A percentile compares a stretch with the other conserved stretches of the same genome.
These are phyloP conservation scores for Todiramphus chloris DNA, from an alignment of 2,113 vertebrate genomes.

Conservation along the genomic window DNA sequence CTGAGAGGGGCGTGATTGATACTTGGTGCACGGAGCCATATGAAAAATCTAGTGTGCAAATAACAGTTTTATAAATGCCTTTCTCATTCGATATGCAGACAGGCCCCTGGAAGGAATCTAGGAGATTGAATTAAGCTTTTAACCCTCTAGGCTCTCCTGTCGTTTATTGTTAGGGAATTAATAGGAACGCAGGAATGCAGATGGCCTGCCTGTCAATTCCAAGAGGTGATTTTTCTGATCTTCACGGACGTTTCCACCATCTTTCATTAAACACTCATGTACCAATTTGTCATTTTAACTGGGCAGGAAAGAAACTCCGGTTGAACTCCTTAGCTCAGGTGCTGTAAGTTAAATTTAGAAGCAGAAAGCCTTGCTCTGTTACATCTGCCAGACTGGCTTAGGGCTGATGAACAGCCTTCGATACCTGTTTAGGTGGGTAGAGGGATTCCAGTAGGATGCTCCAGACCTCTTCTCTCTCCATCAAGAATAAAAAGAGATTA, in stretches of 20 bases:
- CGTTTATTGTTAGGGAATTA: conserved; percentile 81
- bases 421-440: neutral
- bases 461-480: neutral
- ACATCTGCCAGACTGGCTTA: neutral
- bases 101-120: conserved; percentile 72
- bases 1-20: conserved; percentile 28
- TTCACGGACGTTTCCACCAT: conserved; percentile 76
- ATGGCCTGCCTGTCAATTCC: conserved; percentile 79
- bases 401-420: neutral
- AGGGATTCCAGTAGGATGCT: neutral
- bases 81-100: conserved; percentile 73
- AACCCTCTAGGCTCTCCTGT: conserved; percentile 82
- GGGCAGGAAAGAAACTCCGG: conserved; percentile 75
- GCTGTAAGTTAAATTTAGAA: conserved; percentile 46
- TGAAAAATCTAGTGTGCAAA: conserved; percentile 65
- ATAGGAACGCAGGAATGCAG: conserved; percentile 80
- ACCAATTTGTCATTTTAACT: conserved; percentile 83
- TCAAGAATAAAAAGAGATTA: neutral
- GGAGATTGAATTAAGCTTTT: conserved; percentile 83
- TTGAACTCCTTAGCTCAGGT: conserved; percentile 71
- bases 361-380: neutral
- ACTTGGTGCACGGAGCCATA: conserved; percentile 30
- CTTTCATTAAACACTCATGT: conserved; percentile 83
- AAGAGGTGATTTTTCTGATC: conserved; percentile 79
- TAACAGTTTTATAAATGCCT: conserved; percentile 63